A percentile compares a stretch with the other conserved stretches of the same genome.
These are phyloP conservation scores for Aleiodes leptofemur DNA, from an alignment of 2,888 invertebrate species.

Conservation along the genomic window DNA sequence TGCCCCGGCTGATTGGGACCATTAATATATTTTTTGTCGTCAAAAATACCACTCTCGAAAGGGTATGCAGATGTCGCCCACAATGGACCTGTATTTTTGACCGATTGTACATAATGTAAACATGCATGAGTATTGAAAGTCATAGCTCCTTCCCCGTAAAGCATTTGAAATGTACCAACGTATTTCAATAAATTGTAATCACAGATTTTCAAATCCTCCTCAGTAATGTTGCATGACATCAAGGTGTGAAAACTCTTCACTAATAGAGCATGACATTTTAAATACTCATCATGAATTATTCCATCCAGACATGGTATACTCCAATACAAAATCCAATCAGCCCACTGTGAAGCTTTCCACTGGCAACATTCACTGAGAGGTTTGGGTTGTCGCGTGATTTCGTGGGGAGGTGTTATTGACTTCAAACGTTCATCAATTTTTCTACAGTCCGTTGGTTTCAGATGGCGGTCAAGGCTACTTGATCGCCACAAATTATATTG, in stretches of 20 bases:
- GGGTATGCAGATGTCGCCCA: slow-evolving; percentile 46
- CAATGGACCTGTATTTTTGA: slow-evolving; percentile 43
- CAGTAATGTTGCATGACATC: slow-evolving; percentile 29
- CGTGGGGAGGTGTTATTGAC: slow-evolving; percentile 40
- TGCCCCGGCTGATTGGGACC: slow-evolving; percentile 33
- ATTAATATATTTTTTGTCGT: slow-evolving; percentile 37
- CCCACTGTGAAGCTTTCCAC: slow-evolving; percentile 46
- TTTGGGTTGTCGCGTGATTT: slow-evolving; percentile 39
- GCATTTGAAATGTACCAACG: slow-evolving; percentile 44
- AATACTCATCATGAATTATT: slow-evolving; percentile 37
- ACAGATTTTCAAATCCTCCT: slow-evolving; percentile 27
- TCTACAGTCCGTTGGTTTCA: slow-evolving; percentile 14
- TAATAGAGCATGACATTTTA: slow-evolving; percentile 39
- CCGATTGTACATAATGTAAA: slow-evolving; percentile 41
- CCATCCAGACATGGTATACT: slow-evolving; percentile 45
- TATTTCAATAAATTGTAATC: slow-evolving; percentile 43
- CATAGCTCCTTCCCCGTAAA: slow-evolving; percentile 39
- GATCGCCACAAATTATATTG: slow-evolving; percentile 46
- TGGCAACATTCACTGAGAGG: slow-evolving; percentile 14
- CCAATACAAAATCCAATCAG: slow-evolving; percentile 41
- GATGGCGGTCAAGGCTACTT: neutral
- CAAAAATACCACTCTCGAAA: slow-evolving; percentile 46
- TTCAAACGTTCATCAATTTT: slow-evolving; percentile 38
- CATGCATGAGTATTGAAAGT: slow-evolving; percentile 48
- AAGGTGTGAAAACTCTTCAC: slow-evolving; percentile 35